A percentile compares a stretch with the other conserved stretches of the same genome.
Conservation (phyloP, 2,888 invertebrate genomes). For the Dryobotodes eremita region DNA sequence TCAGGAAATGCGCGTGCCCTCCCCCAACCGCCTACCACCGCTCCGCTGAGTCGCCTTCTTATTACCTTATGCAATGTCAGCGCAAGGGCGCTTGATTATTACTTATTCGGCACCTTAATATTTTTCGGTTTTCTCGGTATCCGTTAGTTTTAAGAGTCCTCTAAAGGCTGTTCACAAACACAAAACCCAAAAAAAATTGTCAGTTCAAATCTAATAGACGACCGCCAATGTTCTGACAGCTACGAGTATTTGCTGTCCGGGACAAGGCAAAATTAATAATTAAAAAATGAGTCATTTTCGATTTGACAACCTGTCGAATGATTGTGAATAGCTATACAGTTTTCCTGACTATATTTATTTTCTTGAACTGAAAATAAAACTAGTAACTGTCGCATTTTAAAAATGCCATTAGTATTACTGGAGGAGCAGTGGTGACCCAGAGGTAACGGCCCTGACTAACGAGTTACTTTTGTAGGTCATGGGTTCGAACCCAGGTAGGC, state of each 20-base stretch:
- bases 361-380: background rate
- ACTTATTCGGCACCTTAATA: no score
- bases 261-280: background rate
- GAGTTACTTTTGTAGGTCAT: no score
- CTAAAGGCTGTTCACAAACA: background rate
- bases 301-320: background rate
- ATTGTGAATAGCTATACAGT: background rate
- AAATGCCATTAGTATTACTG: background rate
- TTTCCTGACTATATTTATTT: background rate
- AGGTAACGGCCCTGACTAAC: no score
- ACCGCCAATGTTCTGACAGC: background rate
- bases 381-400: background rate
- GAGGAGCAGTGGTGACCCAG: no score
- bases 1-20: no score
- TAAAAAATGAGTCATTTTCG: background rate
- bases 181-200: background rate
- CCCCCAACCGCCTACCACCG: no score
- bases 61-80: no score
- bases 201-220: background rate
- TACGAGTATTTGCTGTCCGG: background rate
- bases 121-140: no score
- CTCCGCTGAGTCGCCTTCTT: no score
- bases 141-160: background rate
- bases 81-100: no score
- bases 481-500: no score